phyloP scores from a whole-genome alignment of 2,113 vertebrate species.

The Chaenocephalus aceratus region DNA sequence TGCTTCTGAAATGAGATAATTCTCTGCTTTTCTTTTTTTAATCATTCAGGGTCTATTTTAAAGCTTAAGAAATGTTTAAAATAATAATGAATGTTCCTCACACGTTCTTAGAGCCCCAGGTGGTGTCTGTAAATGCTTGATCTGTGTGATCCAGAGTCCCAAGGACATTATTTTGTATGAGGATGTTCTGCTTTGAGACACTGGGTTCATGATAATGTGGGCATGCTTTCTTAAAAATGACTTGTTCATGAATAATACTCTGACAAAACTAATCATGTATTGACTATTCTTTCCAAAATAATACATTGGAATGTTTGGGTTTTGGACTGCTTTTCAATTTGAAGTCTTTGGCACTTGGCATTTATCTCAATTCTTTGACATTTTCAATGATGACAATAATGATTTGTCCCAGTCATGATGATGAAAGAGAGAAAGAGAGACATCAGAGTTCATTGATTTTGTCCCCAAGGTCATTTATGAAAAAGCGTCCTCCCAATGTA shows the following conservation, averaged over 20 bases:
- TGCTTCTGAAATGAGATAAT: constrained; percentile 4
- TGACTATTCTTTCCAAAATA: neutral
- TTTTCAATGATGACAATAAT: neutral
- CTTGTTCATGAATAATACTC: neutral
- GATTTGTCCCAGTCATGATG: neutral
- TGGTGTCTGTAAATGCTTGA: neutral
- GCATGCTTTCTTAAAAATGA: neutral
- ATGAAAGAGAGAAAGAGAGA: constrained; percentile 4
- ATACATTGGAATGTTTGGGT: neutral
- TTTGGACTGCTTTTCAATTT: neutral
- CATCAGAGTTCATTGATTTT: constrained; percentile 42
- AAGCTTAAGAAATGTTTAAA: neutral
- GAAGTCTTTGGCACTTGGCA: neutral
- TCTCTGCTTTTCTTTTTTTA: neutral
- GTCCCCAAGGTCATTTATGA: constrained; percentile 54
- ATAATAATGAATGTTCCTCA: neutral
- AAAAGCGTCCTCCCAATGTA: constrained; percentile 21
- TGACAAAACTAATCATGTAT: neutral
- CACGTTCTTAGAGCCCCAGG: neutral
- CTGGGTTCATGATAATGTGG: neutral
- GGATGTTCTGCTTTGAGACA: neutral
- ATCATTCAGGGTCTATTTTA: neutral
- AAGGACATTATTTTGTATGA: neutral
- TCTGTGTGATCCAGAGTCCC: neutral
- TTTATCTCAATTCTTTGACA: neutral